These are phyloP conservation scores for Phania funesta DNA, from an alignment of 2,888 invertebrate species.

Conservation along the genomic window DNA sequence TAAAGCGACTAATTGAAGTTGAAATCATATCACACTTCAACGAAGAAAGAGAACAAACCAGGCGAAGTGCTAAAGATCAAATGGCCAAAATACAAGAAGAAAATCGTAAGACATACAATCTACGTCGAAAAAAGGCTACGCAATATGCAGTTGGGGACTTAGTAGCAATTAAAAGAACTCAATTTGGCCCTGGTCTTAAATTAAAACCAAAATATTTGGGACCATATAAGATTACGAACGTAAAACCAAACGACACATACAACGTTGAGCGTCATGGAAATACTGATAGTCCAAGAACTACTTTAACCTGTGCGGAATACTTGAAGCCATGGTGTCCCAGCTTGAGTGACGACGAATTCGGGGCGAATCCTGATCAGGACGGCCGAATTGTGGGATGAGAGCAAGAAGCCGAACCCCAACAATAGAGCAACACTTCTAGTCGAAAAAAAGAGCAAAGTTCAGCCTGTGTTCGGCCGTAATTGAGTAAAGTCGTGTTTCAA, in stretches of 20 bases:
- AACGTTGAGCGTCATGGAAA: neutral
- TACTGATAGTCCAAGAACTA: neutral
- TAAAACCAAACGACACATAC: neutral
- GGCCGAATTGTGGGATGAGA: constrained; percentile 16
- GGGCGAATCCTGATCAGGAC: neutral
- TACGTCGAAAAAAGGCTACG: neutral
- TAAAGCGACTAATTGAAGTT: constrained; percentile 11
- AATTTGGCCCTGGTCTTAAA: neutral
- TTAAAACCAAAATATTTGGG: neutral
- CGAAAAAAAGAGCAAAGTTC: too few species aligned
- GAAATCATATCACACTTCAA: constrained; percentile 14
- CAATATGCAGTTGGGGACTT: neutral
- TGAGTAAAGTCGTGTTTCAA: too few species aligned
- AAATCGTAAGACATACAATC: neutral
- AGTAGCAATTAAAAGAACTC: neutral
- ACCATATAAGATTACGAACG: neutral
- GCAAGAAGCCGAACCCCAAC: neutral
- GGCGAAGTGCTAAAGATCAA: neutral
- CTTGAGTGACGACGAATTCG: neutral
- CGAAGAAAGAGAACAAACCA: constrained; percentile 29
- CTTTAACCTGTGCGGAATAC: neutral
- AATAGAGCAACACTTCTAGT: too few species aligned
- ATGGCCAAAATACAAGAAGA: neutral
- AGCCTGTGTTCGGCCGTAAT: too few species aligned
- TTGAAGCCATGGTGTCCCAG: neutral